phyloP scores from a whole-genome alignment of 2,797 vertebrate genomes.

The Amazona ochrocephala region DNA sequence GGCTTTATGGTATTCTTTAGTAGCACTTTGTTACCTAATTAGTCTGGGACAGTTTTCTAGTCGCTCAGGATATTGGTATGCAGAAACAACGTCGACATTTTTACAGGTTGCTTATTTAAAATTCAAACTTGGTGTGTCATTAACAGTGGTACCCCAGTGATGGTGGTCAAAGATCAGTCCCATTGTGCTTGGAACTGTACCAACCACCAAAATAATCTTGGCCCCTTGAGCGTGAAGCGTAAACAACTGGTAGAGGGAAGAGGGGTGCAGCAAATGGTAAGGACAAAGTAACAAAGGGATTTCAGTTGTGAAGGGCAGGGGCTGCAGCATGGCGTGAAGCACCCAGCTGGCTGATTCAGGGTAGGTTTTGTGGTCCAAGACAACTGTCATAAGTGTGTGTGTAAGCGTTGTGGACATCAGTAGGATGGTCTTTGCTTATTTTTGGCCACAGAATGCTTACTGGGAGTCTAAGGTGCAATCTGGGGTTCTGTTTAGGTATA shows the following conservation, averaged over 20 bases:
- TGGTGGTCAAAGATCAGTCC: not conserved
- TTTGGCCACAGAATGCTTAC: not conserved
- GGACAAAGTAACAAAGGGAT: not conserved
- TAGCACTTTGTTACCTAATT: rapidly evolving
- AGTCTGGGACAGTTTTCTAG: not conserved
- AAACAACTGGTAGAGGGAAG: not conserved
- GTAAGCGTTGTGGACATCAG: rapidly evolving
- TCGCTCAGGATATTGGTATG: not conserved
- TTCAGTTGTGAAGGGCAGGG: not conserved
- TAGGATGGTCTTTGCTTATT: not conserved
- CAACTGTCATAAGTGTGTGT: rapidly evolving
- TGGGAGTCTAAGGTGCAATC: not conserved
- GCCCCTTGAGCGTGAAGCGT: rapidly evolving
- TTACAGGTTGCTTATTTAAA: not conserved
- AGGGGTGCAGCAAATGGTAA: not conserved
- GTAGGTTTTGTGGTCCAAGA: not conserved
- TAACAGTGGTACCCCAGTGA: not conserved
- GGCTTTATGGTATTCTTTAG: rapidly evolving
- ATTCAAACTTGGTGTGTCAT: not conserved
- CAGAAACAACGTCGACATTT: rapidly evolving
- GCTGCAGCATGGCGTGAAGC: rapidly evolving
- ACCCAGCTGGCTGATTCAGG: not conserved
- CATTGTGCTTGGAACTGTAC: not conserved
- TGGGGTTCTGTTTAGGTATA: not conserved
- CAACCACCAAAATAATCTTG: rapidly evolving